Evolutionary conservation across 2,888 invertebrate genomes (phyloP).

Genomic region (Drosophila meridiana): DNA sequence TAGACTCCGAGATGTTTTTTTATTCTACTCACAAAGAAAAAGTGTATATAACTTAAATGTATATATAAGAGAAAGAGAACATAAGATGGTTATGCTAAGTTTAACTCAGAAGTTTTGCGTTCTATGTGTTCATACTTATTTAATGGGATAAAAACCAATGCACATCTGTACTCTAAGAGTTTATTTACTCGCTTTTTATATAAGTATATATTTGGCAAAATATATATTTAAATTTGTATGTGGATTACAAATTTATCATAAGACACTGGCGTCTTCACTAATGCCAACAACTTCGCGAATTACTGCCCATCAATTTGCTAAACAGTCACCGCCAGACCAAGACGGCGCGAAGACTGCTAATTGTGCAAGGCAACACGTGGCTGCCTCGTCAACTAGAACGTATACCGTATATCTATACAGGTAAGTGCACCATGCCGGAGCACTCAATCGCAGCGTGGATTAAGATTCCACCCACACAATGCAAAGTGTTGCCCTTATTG

Average conservation of each 20-base stretch:
- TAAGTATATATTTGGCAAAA: no score
- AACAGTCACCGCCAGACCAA: constrained; percentile 39
- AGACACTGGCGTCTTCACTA: constrained; percentile 29
- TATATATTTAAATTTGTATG: not conserved
- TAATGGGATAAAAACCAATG: no score
- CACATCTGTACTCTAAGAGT: no score
- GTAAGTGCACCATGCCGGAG: constrained; percentile 12
- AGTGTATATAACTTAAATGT: no score
- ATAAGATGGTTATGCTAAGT: no score
- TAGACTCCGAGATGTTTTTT: no score
- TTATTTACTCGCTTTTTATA: no score
- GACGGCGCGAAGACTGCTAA: constrained; percentile 39
- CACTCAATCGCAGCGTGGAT: constrained; percentile 33
- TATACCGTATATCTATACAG: not conserved
- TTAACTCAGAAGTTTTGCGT: no score
- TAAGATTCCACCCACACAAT: constrained; percentile 54
- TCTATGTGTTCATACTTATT: no score
- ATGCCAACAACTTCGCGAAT: constrained; percentile 32
- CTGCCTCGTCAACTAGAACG: constrained; percentile 5
- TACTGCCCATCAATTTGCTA: constrained; percentile 65
- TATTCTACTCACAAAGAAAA: no score
- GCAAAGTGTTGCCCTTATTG: constrained; percentile 23
- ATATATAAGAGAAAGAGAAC: no score
- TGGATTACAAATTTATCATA: not conserved
- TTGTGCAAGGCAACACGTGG: constrained; percentile 52